phyloP scores from a whole-genome alignment of 2,113 vertebrate species.

The Athene noctua region DNA sequence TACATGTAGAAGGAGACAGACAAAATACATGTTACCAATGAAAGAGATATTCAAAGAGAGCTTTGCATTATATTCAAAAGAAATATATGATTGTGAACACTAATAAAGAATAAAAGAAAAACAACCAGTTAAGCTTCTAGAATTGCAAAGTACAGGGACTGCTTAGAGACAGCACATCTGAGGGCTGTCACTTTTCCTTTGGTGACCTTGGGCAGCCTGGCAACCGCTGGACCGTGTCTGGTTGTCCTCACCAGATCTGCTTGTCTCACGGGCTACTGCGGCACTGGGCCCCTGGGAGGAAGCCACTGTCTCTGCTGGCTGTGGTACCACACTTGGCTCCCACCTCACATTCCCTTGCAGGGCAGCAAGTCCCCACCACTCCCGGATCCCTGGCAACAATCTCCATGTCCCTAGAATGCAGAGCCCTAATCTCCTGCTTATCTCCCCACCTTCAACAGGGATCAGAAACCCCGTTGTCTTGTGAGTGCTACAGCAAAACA shows the following conservation, averaged over 20 bases:
- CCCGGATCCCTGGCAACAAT: not conserved
- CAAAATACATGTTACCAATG: not conserved
- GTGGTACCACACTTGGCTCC: accelerated
- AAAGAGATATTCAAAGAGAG: not conserved
- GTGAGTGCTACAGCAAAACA: not conserved
- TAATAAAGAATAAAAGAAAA: not conserved
- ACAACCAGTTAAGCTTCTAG: not conserved
- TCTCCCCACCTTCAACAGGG: not conserved
- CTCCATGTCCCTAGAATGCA: not conserved
- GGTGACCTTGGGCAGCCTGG: not conserved
- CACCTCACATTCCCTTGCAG: not conserved
- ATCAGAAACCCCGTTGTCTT: not conserved
- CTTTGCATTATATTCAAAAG: not conserved
- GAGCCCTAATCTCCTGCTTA: not conserved
- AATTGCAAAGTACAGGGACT: not conserved
- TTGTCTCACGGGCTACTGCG: not conserved
- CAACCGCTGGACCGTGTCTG: too few species aligned
- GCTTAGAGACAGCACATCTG: not conserved
- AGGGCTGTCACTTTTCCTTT: not conserved
- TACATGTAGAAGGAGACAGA: not conserved
- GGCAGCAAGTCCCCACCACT: not conserved
- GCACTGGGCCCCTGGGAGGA: accelerated
- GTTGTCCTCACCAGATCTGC: not conserved
- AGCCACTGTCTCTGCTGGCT: not conserved
- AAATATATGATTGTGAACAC: not conserved